These are phyloP conservation scores for Opisthocomus hoazin DNA, from an alignment of 2,113 vertebrate species.

Conservation along the genomic window DNA sequence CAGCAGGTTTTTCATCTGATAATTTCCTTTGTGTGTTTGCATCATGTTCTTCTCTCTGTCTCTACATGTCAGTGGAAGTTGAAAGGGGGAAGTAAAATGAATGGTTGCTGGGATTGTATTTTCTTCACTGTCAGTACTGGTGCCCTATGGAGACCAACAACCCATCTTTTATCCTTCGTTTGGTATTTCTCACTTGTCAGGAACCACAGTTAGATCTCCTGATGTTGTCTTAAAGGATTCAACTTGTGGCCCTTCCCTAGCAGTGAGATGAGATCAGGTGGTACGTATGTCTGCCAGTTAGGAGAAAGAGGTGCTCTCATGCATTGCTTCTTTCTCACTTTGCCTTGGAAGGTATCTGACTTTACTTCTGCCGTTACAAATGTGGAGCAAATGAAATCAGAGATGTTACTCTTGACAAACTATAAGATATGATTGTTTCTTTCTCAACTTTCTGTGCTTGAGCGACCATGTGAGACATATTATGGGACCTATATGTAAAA, in stretches of 20 bases:
- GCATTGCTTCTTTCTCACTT: not conserved
- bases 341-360: not conserved
- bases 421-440: not conserved
- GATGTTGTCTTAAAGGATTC: not conserved
- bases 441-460: not conserved
- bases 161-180: not conserved
- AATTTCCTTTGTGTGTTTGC: slow-evolving; percentile 5
- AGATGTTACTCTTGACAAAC: not conserved
- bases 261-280: not conserved
- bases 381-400: not conserved
- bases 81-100: slow-evolving; percentile 13
- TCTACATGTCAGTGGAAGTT: not conserved
- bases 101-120: not conserved
- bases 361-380: not conserved
- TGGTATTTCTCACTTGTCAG: slow-evolving; percentile 33
- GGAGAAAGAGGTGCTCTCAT: not conserved
- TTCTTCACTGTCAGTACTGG: not conserved
- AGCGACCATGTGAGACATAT: not conserved
- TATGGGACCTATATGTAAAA: not conserved
- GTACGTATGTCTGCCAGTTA: not conserved
- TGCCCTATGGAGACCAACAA: slow-evolving; percentile 7
- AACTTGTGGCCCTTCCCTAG: not conserved
- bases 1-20: not conserved
- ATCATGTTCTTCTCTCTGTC: not conserved
- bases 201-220: not conserved